Base-by-base conservation (phyloP, 53 echinoderm and acorn worm species). In the Stichopus horrens region DNA sequence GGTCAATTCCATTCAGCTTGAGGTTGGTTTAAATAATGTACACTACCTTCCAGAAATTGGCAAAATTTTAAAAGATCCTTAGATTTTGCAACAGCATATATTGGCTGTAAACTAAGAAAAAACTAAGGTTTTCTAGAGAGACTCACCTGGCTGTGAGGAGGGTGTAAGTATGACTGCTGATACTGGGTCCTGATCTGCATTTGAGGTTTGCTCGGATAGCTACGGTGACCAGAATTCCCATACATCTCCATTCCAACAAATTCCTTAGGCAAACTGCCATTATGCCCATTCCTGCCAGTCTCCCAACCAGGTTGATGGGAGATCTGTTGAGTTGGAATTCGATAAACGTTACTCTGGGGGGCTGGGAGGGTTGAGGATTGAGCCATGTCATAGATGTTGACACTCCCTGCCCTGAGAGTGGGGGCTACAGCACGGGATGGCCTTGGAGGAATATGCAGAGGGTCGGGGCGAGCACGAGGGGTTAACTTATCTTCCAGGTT, bases 381-480 rank as follows among this genome's bases (percentile, higher is more conserved):
- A 21, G 81, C 21, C 85, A 87, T 87, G 8, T 87, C 87, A 87
- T 52, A 87, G 55, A 87, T 14, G 20, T 75, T 54, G 7, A 87
- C 87, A 74, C 87, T 87, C 10, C 55, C 87, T 5, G 87, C 23
- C 59, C 85, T 85, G 19, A 85, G 58, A 7, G 85, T 63, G 52
- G 85, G 85, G 18, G 23, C 22, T 23, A 85, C 85, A 7, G 81
- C 81, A 56, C 53, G 81, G 67, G 85, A 85, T 5, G 85, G 67
- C 66, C 85, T 54, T 7, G 75, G 20, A 19, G 9, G 19, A 21
- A 95, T 76, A 57, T 91, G 92, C 16, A 95, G 83, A 8, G 99
- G 96, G 87, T 99, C 92, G 14, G 99, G 96, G 77, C 99, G 93
- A 0, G 91, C 99, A 37, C 99, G 93, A 1, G 96, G 99, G 10